These are phyloP conservation scores for Phorcus lineatus DNA, from an alignment of 2,888 invertebrate genomes.

Conservation along the genomic window DNA sequence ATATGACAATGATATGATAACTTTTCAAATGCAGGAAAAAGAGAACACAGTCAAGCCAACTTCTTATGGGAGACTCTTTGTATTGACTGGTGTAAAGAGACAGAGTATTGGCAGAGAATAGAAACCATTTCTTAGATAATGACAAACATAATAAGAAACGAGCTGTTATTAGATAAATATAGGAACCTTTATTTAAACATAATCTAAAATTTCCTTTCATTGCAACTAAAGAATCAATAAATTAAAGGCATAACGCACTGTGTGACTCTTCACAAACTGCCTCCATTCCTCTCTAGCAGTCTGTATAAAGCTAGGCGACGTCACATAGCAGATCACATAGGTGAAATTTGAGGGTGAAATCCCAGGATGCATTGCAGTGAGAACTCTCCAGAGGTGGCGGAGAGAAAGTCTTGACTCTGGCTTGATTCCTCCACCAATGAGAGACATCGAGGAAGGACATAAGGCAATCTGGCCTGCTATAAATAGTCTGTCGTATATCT, in stretches of 20 bases:
- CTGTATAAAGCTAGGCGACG: conserved; percentile 82
- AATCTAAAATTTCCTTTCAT: too few relatives aligned
- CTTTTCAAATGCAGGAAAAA: too few relatives aligned
- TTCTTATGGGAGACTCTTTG: too few relatives aligned
- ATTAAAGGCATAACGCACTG: not conserved
- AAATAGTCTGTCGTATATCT: conserved; percentile 89
- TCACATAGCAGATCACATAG: conserved; percentile 91
- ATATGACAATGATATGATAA: too few relatives aligned
- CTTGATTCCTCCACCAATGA: conserved; percentile 85
- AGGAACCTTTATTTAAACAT: too few relatives aligned
- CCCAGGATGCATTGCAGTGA: conserved; percentile 85
- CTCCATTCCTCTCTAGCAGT: conserved; percentile 89
- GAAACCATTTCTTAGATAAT: too few relatives aligned
- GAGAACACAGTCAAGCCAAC: too few relatives aligned
- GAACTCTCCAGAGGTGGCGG: conserved; percentile 87
- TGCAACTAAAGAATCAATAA: too few relatives aligned
- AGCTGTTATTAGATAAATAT: too few relatives aligned
- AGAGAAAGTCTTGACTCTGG: conserved; percentile 88
- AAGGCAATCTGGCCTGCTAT: conserved; percentile 95
- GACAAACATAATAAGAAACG: too few relatives aligned
- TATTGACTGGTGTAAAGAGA: too few relatives aligned
- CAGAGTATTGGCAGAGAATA: too few relatives aligned
- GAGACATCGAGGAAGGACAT: conserved; percentile 86
- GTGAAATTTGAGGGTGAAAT: conserved; percentile 87
- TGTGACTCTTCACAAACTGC: conserved; percentile 64